Percentiles rank a stretch among this genome's conserved stretches.
phyloP scores from a whole-genome alignment of 2,113 vertebrate species.

The Camelus bactrianus region DNA sequence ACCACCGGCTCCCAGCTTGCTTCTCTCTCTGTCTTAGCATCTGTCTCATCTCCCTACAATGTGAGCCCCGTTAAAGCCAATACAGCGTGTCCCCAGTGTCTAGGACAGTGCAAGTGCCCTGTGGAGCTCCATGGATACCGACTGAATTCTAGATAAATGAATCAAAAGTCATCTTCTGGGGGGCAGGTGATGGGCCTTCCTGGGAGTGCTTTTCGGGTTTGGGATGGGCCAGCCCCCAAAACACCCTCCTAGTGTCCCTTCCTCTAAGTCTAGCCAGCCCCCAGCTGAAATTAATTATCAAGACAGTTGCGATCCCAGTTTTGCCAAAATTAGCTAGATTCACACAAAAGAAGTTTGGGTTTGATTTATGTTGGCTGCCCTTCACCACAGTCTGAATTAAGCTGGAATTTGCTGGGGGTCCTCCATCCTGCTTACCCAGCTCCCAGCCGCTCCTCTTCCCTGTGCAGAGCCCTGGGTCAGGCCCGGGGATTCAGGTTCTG shows the following conservation, averaged over 20 bases:
- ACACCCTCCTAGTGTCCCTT: background rate
- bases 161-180: background rate
- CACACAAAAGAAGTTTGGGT: background rate
- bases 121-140: background rate
- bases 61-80: background rate
- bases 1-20: background rate
- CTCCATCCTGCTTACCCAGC: background rate
- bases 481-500: background rate
- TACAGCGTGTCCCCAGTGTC: fast-evolving
- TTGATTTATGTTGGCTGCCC: background rate
- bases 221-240: background rate
- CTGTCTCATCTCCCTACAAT: background rate
- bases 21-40: background rate
- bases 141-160: background rate
- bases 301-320: background rate
- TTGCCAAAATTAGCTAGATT: background rate
- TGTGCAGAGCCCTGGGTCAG: background rate
- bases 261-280: background rate
- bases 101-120: background rate
- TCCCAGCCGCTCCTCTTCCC: background rate
- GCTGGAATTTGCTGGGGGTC: background rate
- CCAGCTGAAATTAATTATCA: background rate
- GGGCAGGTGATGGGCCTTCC: background rate
- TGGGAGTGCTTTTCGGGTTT: background rate
- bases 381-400: background rate